phyloP scores from a whole-genome alignment of 2,797 vertebrate genomes.

The Pangasius larnaudii region DNA sequence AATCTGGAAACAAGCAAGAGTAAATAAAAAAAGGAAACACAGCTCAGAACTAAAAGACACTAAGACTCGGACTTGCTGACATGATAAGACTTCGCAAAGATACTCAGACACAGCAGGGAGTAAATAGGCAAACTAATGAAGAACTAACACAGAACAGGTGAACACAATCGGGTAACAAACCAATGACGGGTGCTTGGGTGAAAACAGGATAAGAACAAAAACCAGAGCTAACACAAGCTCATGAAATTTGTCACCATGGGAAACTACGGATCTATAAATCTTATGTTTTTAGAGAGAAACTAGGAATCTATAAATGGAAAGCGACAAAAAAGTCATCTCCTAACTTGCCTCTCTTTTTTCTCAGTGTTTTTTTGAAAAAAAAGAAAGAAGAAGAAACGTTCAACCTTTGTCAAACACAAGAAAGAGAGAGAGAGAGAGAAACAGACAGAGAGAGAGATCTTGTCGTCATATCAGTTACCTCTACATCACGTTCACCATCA shows the following conservation, averaged over 20 bases:
- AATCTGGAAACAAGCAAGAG: background rate
- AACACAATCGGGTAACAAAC: background rate
- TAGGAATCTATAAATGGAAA: background rate
- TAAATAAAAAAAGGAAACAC: background rate
- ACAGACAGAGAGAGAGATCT: background rate
- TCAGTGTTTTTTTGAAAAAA: background rate
- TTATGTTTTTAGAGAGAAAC: no score
- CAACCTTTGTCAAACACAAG: background rate
- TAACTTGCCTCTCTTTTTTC: background rate
- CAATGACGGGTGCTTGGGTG: background rate
- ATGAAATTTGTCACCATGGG: background rate
- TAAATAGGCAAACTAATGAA: background rate
- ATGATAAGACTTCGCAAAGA: background rate
- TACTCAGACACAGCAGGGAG: background rate
- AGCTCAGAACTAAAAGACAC: background rate
- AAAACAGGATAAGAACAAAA: background rate
- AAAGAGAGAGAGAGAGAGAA: background rate
- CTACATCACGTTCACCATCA: background rate
- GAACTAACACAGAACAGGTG: background rate
- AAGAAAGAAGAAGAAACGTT: background rate
- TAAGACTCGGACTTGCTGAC: background rate
- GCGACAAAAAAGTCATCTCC: background rate
- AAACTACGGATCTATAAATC: no score
- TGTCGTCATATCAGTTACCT: background rate
- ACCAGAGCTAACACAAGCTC: background rate